Conservation (phyloP, 2,113 vertebrate genomes). For the Sorex fumeus region DNA sequence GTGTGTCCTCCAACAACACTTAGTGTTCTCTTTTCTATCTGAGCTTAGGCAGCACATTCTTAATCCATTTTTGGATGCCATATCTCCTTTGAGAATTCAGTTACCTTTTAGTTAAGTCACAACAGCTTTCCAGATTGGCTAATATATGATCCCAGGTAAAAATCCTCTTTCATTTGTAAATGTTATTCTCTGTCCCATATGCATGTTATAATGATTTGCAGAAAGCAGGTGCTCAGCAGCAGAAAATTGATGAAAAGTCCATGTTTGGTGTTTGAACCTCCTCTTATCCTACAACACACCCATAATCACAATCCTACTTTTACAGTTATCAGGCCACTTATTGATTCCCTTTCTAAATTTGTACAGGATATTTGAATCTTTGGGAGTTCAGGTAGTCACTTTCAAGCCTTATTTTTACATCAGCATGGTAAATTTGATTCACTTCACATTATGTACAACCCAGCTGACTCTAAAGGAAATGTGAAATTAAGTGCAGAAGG, state of each 20-base stretch:
- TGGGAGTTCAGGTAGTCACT: too few species aligned
- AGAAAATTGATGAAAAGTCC: background rate
- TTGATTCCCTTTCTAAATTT: background rate
- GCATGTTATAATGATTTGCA: background rate
- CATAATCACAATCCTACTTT: background rate
- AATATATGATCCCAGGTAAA: conserved; percentile 10
- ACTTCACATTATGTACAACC: background rate
- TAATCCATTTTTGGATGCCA: background rate
- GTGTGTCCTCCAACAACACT: too few species aligned
- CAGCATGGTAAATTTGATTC: background rate
- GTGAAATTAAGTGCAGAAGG: background rate
- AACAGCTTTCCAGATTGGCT: background rate
- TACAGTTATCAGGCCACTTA: background rate
- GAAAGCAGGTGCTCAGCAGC: background rate
- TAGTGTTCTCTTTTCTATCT: too few species aligned
- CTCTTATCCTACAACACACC: background rate
- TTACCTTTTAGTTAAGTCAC: background rate
- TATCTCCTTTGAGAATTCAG: background rate
- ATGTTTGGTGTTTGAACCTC: background rate
- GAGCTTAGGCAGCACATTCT: too few species aligned
- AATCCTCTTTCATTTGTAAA: conserved; percentile 22
- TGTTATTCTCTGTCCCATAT: background rate
- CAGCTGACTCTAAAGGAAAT: background rate
- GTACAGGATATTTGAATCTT: background rate
- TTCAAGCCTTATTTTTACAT: background rate